Evolutionary conservation across 2,113 vertebrate species (phyloP).

Genomic region (Apodemus sylvaticus): DNA sequence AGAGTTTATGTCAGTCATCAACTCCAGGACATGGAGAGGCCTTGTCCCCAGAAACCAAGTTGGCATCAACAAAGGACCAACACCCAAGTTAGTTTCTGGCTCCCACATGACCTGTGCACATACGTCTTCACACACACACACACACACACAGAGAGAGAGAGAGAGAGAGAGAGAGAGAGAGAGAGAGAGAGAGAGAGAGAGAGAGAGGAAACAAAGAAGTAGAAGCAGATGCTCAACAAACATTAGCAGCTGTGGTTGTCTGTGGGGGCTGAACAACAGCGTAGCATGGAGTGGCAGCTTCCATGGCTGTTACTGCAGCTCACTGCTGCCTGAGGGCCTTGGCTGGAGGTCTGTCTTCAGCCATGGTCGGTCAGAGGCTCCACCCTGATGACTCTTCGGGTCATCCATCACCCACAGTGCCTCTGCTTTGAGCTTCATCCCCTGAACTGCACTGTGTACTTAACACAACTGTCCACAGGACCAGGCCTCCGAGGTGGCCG

Average conservation of each 20-base stretch:
- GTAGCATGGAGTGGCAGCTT: not conserved
- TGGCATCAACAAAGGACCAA: not conserved
- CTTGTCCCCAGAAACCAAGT: not conserved
- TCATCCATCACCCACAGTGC: not conserved
- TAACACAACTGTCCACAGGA: no score
- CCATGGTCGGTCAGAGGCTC: not conserved
- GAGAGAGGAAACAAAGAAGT: not conserved
- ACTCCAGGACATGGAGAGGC: not conserved
- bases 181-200: no score
- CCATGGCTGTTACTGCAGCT: not conserved
- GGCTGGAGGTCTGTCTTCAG: not conserved
- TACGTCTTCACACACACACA: no score
- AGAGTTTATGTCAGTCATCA: not conserved
- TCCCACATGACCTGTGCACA: not conserved
- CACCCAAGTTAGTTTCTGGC: not conserved
- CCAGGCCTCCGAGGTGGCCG: not conserved
- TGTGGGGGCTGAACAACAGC: not conserved
- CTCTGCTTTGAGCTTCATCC: not conserved
- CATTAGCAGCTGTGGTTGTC: not conserved
- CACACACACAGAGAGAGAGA: no score
- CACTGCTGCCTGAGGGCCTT: not conserved
- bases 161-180: no score
- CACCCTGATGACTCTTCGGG: not conserved
- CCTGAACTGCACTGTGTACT: not conserved
- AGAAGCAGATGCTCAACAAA: not conserved